A percentile compares a stretch with the other conserved stretches of the same genome.
phyloP scores from a whole-genome alignment of 2,888 invertebrate species.

The Bruchidius siliquastri region DNA sequence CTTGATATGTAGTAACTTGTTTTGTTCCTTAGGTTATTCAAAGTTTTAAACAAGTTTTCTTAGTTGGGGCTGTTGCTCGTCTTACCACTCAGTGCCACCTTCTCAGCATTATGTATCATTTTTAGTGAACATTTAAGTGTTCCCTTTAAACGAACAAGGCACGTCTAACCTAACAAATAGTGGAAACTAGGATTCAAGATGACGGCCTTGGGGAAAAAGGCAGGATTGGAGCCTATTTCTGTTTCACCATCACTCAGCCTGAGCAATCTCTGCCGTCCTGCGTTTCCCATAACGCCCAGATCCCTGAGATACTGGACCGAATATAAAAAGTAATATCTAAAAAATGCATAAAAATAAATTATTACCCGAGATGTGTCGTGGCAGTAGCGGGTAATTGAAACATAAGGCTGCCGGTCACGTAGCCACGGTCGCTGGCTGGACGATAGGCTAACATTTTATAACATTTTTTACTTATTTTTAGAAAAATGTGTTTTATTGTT shows the following conservation, averaged over 20 bases:
- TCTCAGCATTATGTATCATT: too few relatives aligned
- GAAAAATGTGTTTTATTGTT: neutral
- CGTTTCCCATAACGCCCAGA: neutral
- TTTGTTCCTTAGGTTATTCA: too few relatives aligned
- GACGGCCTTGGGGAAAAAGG: too few relatives aligned
- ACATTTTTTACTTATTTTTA: neutral
- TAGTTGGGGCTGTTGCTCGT: too few relatives aligned
- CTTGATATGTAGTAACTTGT: too few relatives aligned
- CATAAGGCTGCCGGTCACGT: slow-evolving; percentile 17
- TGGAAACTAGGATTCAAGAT: too few relatives aligned
- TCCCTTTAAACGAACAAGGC: too few relatives aligned
- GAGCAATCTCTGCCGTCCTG: neutral
- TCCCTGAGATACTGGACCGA: neutral
- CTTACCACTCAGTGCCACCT: too few relatives aligned
- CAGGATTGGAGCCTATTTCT: too few relatives aligned
- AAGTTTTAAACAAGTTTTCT: too few relatives aligned
- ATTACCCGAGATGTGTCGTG: slow-evolving; percentile 14
- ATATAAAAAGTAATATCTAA: slow-evolving; percentile 23
- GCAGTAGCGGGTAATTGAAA: slow-evolving; percentile 17
- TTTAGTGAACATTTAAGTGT: too few relatives aligned
- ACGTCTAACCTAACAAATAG: too few relatives aligned
- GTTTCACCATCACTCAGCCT: neutral
- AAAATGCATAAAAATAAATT: slow-evolving; percentile 29
- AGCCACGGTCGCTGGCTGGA: neutral
- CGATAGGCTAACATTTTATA: neutral